Evolutionary conservation across 2,888 invertebrate genomes (phyloP).

Genomic region (Dorcus hopei): DNA sequence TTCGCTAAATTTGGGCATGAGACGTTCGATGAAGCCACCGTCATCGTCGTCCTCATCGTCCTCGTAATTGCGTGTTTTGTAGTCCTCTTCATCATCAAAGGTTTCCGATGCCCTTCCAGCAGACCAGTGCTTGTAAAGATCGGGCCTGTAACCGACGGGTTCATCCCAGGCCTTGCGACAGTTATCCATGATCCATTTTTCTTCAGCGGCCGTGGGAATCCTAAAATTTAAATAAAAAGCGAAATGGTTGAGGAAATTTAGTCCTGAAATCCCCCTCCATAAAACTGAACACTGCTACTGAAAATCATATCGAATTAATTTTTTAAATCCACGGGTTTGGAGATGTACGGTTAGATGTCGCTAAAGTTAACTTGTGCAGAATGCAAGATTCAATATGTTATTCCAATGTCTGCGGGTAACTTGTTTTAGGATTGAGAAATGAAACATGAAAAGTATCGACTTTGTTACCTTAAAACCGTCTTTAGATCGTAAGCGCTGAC

Average conservation of each 20-base stretch:
- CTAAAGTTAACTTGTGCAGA: too few species aligned
- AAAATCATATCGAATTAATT: too few species aligned
- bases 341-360: too few species aligned
- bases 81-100: conserved; percentile 12
- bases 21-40: too few species aligned
- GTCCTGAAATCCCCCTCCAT: too few species aligned
- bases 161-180: conserved; percentile 61
- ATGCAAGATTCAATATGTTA: too few species aligned
- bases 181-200: conserved; percentile 62
- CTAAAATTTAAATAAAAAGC: conserved; percentile 23
- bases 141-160: conserved; percentile 54
- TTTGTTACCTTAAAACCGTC: conserved; percentile 35
- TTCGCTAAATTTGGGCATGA: too few species aligned
- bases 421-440: too few species aligned
- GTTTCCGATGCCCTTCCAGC: conserved; percentile 27
- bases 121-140: conserved; percentile 56
- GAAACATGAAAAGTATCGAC: not conserved
- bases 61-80: conserved; percentile 47
- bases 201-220: conserved; percentile 54
- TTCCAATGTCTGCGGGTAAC: too few species aligned
- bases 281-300: too few species aligned
- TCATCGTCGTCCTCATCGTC: conserved; percentile 54
- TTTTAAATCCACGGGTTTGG: too few species aligned
- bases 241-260: too few species aligned
- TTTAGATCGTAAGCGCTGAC: conserved; percentile 45